Percentiles rank a stretch among this genome's conserved stretches.
phyloP scores from a whole-genome alignment of 1,140 invertebrate genomes.

The Octopus bimaculoides region DNA sequence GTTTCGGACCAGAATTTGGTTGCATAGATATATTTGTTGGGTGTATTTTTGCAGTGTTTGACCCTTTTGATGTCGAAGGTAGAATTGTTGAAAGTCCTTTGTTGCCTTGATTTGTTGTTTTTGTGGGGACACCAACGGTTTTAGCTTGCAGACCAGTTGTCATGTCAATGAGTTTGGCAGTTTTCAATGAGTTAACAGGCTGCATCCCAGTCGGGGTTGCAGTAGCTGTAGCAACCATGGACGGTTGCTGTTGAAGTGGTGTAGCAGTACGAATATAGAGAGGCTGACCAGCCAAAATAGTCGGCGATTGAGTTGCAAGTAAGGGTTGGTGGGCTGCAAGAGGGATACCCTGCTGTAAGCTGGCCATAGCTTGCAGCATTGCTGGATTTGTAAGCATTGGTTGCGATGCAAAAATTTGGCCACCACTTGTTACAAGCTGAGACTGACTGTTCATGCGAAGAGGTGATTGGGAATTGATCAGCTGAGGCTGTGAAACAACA shows the following conservation, averaged over 20 bases:
- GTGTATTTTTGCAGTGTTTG: constrained; percentile 38
- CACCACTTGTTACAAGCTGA: constrained; percentile 43
- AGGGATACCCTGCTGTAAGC: constrained; percentile 38
- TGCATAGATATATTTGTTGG: constrained; percentile 27
- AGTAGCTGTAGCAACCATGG: constrained; percentile 25
- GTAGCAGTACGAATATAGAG: constrained; percentile 44
- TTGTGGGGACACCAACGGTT: constrained; percentile 59
- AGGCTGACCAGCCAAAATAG: constrained; percentile 43
- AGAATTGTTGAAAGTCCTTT: constrained; percentile 26
- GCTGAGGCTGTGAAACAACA: constrained; percentile 34
- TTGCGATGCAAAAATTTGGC: constrained; percentile 47
- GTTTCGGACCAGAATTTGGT: constrained; percentile 12
- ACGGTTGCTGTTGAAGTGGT: constrained; percentile 32
- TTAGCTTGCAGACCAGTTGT: constrained; percentile 57
- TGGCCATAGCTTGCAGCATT: constrained; percentile 50
- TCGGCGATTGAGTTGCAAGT: constrained; percentile 39
- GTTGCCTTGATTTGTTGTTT: background rate
- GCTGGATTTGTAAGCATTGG: constrained; percentile 51
- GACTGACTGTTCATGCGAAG: constrained; percentile 40
- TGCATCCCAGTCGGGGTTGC: constrained; percentile 30
- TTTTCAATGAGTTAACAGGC: constrained; percentile 24
- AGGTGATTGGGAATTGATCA: constrained; percentile 40
- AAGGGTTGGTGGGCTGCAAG: constrained; percentile 37
- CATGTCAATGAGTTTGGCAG: constrained; percentile 37
- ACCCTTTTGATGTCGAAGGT: constrained; percentile 29